Evolutionary conservation across 1,140 invertebrate species (phyloP).

Genomic region (honey bee (Apis mellifera)): Amel_HAv3.1 CM009931.2:18603001-18603500

Average conservation of each 20-base stretch:
- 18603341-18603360: not conserved
- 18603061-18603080: slow-evolving; percentile 71
- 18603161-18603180: not conserved
- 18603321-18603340: not conserved
- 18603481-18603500: not conserved
- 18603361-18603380: not conserved
- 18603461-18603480: slow-evolving; percentile 25
- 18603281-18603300: not conserved
- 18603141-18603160: not conserved
- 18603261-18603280: not conserved
- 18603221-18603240: too few relatives aligned
- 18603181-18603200: not conserved
- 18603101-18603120: slow-evolving; percentile 49
- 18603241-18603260: not conserved
- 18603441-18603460: slow-evolving; percentile 3
- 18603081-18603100: slow-evolving; percentile 52
- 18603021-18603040: slow-evolving; percentile 60
- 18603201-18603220: not conserved
- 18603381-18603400: not conserved
- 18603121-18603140: too few relatives aligned
- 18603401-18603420: slow-evolving; percentile 1
- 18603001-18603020: slow-evolving; percentile 22
- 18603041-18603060: slow-evolving; percentile 72
- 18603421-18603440: slow-evolving; percentile 25
- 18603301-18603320: too few relatives aligned